Evolutionary conservation across 2,113 vertebrate species (phyloP), one percentile per base, ranked within the genome.

Genomic region (Sterna hirundo): DNA sequence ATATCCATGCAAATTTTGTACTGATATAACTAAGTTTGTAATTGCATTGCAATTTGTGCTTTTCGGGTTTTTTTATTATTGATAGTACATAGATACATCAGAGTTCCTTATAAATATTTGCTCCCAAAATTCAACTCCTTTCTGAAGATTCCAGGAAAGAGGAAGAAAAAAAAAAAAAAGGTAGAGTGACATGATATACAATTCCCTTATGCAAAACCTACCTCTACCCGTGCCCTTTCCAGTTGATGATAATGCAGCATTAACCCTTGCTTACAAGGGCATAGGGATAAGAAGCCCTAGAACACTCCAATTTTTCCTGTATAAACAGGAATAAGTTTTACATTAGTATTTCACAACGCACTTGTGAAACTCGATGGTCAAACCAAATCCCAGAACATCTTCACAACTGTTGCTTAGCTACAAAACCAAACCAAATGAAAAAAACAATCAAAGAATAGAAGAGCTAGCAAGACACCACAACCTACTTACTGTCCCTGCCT

Each of bases 101-200:
- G 18, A 38, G 13, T 65, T 49, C n/a, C 32, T 62, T 71, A 57
- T 25, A 30, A 49, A 60, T 15, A 61, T 51, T 66, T 84, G 42
- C 15, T 54, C 47, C 12, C 57, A n/a, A 86, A n/a, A 55, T 44
- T 80, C 40, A 88, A 25, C 26, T 71, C 14, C 30, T 9, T 74
- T 51, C 5, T 52, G 61, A 88, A 75, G 12, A 65, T 27, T 58
- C 8, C 23, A 42, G 7, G 29, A 40, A 58, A 21, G 51, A 6
- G 5, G 9, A 21, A 30, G 11, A 36, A 44, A 22, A 30, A 21
- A 36, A 44, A 22, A 30, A 16, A 49, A 32, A 13, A 11, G 11
- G 6, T 16, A 29, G 19, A 54, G 13, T 60, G 17, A 60, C 19
- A 55, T 13, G 3, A 76, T 47, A n/a, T 4, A 70, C 0, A 0